Base-by-base conservation (phyloP, 2,113 vertebrate genomes). In the Uria aalge region DNA sequence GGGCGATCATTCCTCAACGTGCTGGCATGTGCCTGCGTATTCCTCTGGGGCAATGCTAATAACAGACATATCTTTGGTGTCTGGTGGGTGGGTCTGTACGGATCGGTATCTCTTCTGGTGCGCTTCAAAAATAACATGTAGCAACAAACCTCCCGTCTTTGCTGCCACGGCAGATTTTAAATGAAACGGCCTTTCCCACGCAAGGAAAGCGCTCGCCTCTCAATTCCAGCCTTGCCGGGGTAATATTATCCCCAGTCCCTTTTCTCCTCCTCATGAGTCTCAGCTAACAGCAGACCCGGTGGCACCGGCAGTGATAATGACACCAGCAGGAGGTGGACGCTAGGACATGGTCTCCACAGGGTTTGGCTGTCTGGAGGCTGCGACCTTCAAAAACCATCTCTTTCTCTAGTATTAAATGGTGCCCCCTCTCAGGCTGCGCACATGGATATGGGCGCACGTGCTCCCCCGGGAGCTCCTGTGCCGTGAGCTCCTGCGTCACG, bases 371-470 rank as follows among this genome's bases (percentile, higher is more conserved):
- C 69, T 82, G 78, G 40, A 82, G 32, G 24, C 67, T 80, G 29
- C 59, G 85, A 80, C 75, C 50, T 78, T 85, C 67, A 80, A 50
- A 91, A 75, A 38, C 0, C 19, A 56, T 15, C 32, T 66, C 68
- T 38, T 62, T 57, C 73, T 85, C 21, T 5, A 12, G 30, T 11
- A 62, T 20, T 73, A 79, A 74, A 0, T 48, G 50, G 17, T 78
- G 43, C 11, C 60, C 85, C 64, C 79, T 83, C 40, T 59, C n/a
- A 64, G 85, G 56, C 2, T 83, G 45, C 2, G n/a, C 62, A 32
- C 0, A 5, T 2, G 4, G 30, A 34, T 11, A 29, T 0, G 0
- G 52, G 43, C 52, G 52, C 56, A 27, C 1, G 5, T 0, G 1
- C 12, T 60, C n/a, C 66, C 17, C 47, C 1, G 2, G 6, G n/a